A percentile compares a stretch with the other conserved stretches of the same genome.
phyloP scores from a whole-genome alignment of 2,888 invertebrate genomes.

The Napeogenes sylphis region DNA sequence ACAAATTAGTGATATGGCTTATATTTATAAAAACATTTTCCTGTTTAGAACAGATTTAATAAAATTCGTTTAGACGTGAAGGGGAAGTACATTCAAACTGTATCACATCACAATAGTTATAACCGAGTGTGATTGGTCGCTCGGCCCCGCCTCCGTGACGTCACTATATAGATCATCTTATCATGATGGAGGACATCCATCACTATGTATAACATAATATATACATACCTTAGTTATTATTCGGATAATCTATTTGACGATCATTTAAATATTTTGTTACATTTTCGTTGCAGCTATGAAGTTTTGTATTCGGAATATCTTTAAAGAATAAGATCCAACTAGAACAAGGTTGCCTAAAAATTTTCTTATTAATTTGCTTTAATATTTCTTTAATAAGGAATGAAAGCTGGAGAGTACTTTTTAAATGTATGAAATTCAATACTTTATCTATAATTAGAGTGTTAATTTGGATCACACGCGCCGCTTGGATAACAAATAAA shows the following conservation, averaged over 20 bases:
- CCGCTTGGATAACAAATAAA: constrained; percentile 19
- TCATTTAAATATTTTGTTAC: too few species aligned
- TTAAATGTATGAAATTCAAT: constrained; percentile 43
- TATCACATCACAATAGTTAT: constrained; percentile 34
- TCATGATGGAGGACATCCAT: constrained; percentile 16
- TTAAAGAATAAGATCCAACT: too few species aligned
- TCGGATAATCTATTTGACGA: background rate
- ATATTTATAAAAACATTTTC: background rate
- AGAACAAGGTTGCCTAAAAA: too few species aligned
- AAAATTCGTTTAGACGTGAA: background rate
- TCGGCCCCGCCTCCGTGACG: constrained; percentile 62
- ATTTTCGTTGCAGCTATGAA: too few species aligned
- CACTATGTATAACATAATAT: constrained; percentile 9
- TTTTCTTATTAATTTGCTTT: too few species aligned
- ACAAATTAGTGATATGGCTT: too few species aligned
- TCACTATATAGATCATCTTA: constrained; percentile 36
- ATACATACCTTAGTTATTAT: background rate
- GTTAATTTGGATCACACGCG: constrained; percentile 53
- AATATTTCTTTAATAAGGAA: too few species aligned
- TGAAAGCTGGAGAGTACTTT: background rate
- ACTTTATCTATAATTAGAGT: constrained; percentile 39
- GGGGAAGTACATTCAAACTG: constrained; percentile 19
- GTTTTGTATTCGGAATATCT: too few species aligned
- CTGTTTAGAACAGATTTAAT: background rate
- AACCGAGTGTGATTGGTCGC: constrained; percentile 65